Percentiles rank a stretch among this genome's conserved stretches.
Conservation (phyloP, 2,797 vertebrate genomes). For the Eutrigla gurnardus region DNA sequence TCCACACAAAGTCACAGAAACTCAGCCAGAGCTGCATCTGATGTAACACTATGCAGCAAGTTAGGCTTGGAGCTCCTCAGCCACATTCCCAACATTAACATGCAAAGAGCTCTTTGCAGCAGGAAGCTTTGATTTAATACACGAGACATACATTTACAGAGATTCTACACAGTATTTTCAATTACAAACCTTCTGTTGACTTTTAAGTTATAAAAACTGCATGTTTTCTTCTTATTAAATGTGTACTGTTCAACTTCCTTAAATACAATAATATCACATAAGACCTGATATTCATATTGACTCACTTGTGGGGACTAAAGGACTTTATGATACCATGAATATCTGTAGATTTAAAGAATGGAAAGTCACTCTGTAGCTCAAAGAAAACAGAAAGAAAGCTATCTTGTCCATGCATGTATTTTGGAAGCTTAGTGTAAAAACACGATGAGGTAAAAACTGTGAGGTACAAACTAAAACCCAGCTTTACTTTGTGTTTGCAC, state of each 20-base stretch:
- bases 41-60: slow-evolving; percentile 44
- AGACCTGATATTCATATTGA: not conserved
- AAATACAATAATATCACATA: not conserved
- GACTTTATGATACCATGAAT: not conserved
- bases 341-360: not conserved
- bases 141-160: not conserved
- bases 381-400: not conserved
- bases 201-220: not conserved
- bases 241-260: not conserved
- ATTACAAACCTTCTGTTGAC: not conserved
- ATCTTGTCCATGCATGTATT: not conserved
- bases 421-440: not conserved
- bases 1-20: slow-evolving; percentile 20
- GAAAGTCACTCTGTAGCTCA: not conserved
- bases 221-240: not conserved
- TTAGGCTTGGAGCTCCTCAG: slow-evolving; percentile 26
- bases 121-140: slow-evolving; percentile 18
- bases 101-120: slow-evolving; percentile 17
- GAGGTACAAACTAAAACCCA: slow-evolving; percentile 2
- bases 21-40: slow-evolving; percentile 34
- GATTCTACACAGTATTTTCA: not conserved
- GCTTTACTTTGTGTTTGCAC: slow-evolving; percentile 57
- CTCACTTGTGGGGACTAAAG: not conserved
- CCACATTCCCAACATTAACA: slow-evolving; percentile 17
- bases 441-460: not conserved